phyloP scores from a whole-genome alignment of 1,140 invertebrate species.

The Brachionus calyciflorus region DNA sequence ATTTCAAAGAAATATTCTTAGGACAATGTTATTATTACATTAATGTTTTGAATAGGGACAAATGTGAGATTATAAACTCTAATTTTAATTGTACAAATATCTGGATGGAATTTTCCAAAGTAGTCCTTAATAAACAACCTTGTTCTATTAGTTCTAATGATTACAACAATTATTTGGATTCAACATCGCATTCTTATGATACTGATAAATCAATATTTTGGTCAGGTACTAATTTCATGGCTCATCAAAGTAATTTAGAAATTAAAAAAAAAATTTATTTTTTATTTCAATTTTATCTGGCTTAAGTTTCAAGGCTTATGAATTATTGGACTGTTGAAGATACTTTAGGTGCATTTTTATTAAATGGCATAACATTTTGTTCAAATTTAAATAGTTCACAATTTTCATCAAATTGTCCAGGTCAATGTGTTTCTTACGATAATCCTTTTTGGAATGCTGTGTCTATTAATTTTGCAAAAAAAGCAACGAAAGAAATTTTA shows the following conservation, averaged over 20 bases:
- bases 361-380: not conserved
- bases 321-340: not conserved
- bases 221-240: not conserved
- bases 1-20: not conserved
- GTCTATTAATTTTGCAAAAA: not conserved
- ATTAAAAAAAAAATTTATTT: not conserved
- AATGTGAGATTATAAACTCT: not conserved
- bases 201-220: not conserved
- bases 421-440: not conserved
- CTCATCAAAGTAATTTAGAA: not conserved
- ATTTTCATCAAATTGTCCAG: not conserved
- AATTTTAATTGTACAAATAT: not conserved
- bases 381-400: not conserved
- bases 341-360: not conserved
- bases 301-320: not conserved
- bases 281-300: not conserved
- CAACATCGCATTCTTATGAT: not conserved
- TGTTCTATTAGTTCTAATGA: not conserved
- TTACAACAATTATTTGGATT: not conserved
- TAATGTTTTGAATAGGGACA: not conserved
- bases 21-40: not conserved
- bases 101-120: not conserved
- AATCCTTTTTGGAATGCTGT: constrained; percentile 1
- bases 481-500: not conserved
- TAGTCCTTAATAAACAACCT: not conserved